These are phyloP conservation scores for Drosophila melanosoma DNA, from an alignment of 2,888 invertebrate genomes.

Conservation along the genomic window DNA sequence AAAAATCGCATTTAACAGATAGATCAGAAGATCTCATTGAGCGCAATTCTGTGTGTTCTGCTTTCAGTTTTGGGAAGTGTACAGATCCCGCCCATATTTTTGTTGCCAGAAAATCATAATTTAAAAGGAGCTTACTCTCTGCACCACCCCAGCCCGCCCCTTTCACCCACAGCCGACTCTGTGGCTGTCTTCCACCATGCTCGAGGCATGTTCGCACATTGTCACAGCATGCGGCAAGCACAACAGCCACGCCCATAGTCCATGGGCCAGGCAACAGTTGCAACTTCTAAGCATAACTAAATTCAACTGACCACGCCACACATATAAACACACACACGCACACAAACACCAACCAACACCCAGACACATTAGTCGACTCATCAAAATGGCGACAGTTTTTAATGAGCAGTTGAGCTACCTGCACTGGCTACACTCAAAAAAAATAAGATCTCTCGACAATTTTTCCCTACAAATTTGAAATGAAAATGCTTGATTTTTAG, in stretches of 20 bases:
- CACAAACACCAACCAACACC: neutral
- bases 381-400: constrained; percentile 44
- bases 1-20: neutral
- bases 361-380: constrained; percentile 35
- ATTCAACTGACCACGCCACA: constrained; percentile 40
- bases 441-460: too few relatives aligned
- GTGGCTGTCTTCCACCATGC: neutral
- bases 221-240: constrained; percentile 45
- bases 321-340: neutral
- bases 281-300: constrained; percentile 7
- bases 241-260: constrained; percentile 34
- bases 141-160: neutral
- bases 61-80: neutral
- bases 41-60: neutral
- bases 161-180: neutral
- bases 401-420: constrained; percentile 35
- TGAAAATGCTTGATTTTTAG: neutral
- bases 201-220: constrained; percentile 19
- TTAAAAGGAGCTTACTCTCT: constrained; percentile 39
- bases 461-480: neutral
- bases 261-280: constrained; percentile 9
- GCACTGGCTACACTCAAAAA: neutral
- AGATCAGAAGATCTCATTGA: neutral
- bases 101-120: constrained; percentile 18
- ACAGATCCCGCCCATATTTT: neutral